phyloP scores from a whole-genome alignment of 2,797 vertebrate genomes.

The Poeciliopsis gracilis region DNA sequence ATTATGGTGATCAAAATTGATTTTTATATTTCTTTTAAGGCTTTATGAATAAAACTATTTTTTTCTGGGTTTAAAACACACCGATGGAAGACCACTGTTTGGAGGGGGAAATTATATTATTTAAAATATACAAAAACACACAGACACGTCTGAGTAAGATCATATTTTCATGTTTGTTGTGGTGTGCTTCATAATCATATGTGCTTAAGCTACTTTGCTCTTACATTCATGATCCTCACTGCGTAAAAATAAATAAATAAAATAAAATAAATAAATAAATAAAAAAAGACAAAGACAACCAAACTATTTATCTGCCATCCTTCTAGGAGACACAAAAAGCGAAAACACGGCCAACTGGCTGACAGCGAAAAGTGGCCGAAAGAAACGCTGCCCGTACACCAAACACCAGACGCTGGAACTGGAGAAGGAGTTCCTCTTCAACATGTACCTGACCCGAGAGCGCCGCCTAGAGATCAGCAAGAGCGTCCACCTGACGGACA shows the following conservation, averaged over 20 bases:
- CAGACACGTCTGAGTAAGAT: not conserved
- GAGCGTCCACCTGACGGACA: conserved; percentile 97
- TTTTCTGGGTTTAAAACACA: not conserved
- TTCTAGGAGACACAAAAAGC: conserved; percentile 88
- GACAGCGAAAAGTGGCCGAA: conserved; percentile 96
- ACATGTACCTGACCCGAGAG: conserved; percentile 99
- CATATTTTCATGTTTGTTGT: not conserved
- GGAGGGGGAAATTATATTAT: not conserved
- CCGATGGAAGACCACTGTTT: not conserved
- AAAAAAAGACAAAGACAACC: not conserved
- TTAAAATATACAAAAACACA: not conserved
- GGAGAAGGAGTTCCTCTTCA: conserved; percentile 99
- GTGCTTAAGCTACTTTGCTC: not conserved
- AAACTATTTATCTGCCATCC: conserved; percentile 44
- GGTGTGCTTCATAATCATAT: not conserved
- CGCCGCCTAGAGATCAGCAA: conserved; percentile 99
- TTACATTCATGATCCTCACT: conserved; percentile 13
- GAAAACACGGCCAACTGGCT: conserved; percentile 95
- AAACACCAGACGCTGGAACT: conserved; percentile 99
- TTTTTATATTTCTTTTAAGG: not conserved
- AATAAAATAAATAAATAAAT: not conserved
- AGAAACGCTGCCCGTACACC: conserved; percentile 98
- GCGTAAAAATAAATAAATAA: conserved; percentile 26
- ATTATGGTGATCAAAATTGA: not conserved
- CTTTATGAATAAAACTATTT: not conserved